phyloP scores from a whole-genome alignment of 1,140 invertebrate species.

The Amphibalanus amphitrite region DNA sequence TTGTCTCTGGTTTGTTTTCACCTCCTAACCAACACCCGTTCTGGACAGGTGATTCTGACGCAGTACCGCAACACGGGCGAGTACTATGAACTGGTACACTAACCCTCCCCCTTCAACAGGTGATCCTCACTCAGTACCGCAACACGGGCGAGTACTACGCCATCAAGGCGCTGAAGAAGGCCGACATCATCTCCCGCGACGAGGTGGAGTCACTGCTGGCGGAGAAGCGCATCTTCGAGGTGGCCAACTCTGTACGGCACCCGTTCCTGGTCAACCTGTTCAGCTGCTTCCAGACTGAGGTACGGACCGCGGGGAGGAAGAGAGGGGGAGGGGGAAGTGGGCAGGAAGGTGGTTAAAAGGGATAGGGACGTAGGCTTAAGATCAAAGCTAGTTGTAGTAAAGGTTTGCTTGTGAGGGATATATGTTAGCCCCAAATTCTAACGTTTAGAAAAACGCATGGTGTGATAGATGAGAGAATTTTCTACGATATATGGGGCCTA shows the following conservation, averaged over 20 bases:
- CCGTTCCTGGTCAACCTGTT: constrained; percentile 98
- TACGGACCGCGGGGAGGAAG: constrained; percentile 26
- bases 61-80: constrained; percentile 81
- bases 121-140: constrained; percentile 89
- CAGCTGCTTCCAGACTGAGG: constrained; percentile 95
- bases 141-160: constrained; percentile 88
- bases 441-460: no score
- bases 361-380: background rate
- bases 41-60: constrained; percentile 54
- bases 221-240: constrained; percentile 98
- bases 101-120: constrained; percentile 30
- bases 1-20: background rate
- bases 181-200: constrained; percentile 94
- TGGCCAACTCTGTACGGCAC: constrained; percentile 88
- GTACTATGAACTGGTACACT: no score
- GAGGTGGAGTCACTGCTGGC: constrained; percentile 96
- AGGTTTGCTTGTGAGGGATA: no score
- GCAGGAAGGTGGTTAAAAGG: background rate
- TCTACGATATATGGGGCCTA: no score
- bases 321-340: no score
- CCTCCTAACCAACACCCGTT: background rate
- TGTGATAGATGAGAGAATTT: no score
- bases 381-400: no score
- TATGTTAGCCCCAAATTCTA: no score
- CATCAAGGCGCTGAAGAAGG: constrained; percentile 96